Conservation (phyloP, 2,888 invertebrate genomes). For the Hemaris fuciformis region DNA sequence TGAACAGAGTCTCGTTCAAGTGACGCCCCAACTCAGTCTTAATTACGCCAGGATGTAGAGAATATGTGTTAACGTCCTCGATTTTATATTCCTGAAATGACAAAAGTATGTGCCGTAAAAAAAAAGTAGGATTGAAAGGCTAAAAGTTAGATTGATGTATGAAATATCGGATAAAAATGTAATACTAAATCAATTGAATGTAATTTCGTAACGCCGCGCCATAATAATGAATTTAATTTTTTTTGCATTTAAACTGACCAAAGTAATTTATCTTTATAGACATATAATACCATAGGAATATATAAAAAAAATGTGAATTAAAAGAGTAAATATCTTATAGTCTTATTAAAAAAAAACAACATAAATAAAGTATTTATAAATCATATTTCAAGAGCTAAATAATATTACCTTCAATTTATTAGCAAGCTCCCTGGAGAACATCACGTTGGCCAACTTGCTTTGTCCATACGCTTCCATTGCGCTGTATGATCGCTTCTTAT, state of each 20-base stretch:
- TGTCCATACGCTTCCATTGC: constrained; percentile 86
- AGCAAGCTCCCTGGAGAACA: constrained; percentile 88
- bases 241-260: no score
- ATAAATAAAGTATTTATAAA: no score
- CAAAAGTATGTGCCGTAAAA: not conserved
- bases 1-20: constrained; percentile 73
- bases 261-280: no score
- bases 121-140: not conserved
- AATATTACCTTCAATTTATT: constrained; percentile 79
- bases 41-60: constrained; percentile 88
- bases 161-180: no score
- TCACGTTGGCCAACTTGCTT: constrained; percentile 91
- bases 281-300: no score
- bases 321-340: no score
- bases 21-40: constrained; percentile 89
- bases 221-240: no score
- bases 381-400: no score
- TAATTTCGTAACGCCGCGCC: not conserved
- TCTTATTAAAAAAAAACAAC: no score
- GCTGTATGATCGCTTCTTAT: constrained; percentile 84
- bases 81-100: constrained; percentile 58
- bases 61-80: constrained; percentile 84
- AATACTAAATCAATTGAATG: no score
- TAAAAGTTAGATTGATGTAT: no score
- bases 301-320: no score